A percentile compares a stretch with the other conserved stretches of the same genome.
Evolutionary conservation across 2,888 invertebrate genomes (phyloP).

Genomic region (Pammene aurita): DNA sequence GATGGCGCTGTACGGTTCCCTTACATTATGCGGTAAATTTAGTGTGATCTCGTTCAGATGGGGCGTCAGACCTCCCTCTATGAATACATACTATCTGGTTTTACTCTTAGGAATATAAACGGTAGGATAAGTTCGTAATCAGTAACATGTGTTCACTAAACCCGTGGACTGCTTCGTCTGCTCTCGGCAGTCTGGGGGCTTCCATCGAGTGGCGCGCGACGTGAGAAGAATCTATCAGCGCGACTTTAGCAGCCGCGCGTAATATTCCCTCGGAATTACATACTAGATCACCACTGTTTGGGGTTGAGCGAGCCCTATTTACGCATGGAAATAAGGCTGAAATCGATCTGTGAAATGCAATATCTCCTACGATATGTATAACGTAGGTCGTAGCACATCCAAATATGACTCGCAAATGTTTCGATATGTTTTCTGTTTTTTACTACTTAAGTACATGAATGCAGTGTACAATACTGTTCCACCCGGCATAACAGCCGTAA

Average conservation of each 20-base stretch:
- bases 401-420: too few species aligned
- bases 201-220: conserved; percentile 26
- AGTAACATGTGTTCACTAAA: conserved; percentile 1
- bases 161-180: conserved; percentile 18
- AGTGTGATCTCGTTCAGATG: too few species aligned
- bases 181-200: conserved; percentile 9
- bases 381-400: neutral
- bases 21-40: too few species aligned
- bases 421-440: too few species aligned
- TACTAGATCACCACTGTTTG: conserved; percentile 30
- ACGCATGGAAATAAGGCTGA: conserved; percentile 27
- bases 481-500: too few species aligned
- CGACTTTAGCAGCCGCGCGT: conserved; percentile 19
- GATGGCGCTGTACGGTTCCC: too few species aligned
- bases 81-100: too few species aligned
- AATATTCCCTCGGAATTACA: conserved; percentile 29
- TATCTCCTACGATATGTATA: neutral
- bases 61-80: too few species aligned
- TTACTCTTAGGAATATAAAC: too few species aligned
- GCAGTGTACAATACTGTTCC: too few species aligned
- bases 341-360: conserved; percentile 23
- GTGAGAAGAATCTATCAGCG: conserved; percentile 36
- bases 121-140: neutral
- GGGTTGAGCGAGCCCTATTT: conserved; percentile 28
- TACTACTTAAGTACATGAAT: too few species aligned